Percentiles rank a stretch among this genome's conserved stretches.
Evolutionary conservation across 2,888 invertebrate species (phyloP).

Genomic region (Cheilosia grossa): DNA sequence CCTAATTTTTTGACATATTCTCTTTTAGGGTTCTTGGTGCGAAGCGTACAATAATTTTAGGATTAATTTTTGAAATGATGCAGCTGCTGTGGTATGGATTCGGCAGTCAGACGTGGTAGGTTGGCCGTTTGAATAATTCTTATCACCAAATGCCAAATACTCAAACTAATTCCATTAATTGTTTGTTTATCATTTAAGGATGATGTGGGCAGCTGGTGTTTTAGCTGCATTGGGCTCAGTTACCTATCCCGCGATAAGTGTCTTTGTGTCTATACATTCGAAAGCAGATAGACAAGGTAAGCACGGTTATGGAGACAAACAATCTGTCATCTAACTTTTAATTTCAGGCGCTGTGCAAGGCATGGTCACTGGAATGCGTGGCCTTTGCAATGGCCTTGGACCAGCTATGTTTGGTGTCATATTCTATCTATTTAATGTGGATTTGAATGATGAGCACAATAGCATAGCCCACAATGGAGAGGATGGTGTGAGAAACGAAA

Average conservation of each 20-base stretch:
- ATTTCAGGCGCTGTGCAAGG: constrained; percentile 92
- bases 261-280: constrained; percentile 98
- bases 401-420: constrained; percentile 99
- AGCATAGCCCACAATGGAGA: constrained; percentile 61
- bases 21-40: constrained; percentile 88
- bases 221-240: constrained; percentile 97
- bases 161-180: background rate
- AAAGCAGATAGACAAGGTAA: constrained; percentile 97
- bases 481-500: constrained; percentile 73
- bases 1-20: background rate
- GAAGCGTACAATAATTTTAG: constrained; percentile 98
- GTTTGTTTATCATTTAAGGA: constrained; percentile 84
- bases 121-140: constrained; percentile 54
- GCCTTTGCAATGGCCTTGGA: constrained; percentile 98
- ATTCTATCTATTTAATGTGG: constrained; percentile 99
- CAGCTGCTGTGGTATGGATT: constrained; percentile 99
- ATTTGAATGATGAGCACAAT: constrained; percentile 91
- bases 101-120: constrained; percentile 95
- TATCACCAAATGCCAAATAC: background rate
- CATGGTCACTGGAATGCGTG: constrained; percentile 99
- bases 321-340: background rate
- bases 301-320: background rate
- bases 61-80: constrained; percentile 97
- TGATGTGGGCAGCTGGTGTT: constrained; percentile 99
- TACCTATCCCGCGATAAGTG: constrained; percentile 99